Base-by-base conservation (phyloP, 2,888 invertebrate species). In the Chalcosyrphus nemorum region DNA sequence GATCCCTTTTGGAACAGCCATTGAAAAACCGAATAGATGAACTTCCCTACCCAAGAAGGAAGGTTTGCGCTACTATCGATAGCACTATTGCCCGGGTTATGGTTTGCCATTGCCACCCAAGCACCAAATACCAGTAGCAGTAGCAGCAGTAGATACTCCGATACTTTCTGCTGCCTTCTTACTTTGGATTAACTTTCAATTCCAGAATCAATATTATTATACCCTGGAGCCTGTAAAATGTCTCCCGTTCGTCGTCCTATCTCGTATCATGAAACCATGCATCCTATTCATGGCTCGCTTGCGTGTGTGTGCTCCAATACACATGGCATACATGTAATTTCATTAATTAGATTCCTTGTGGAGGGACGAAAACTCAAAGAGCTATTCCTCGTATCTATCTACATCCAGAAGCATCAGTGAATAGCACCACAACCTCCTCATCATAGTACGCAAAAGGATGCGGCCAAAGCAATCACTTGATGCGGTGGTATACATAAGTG, bases 131-230 rank as follows among this genome's bases (percentile, higher is more conserved):
- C n/a, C n/a, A n/a, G n/a, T n/a, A n/a, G n/a, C n/a, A n/a, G n/a
- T n/a, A n/a, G 11, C 21, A 24, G 3, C 24, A 24, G 7, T 15
- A 47, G 19, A 45, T 15, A 61, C 21, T 41, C 29, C 29, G 35
- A 59, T 75, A 66, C 52, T 38, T 47, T 45, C 27, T 61, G 24
- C 32, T 41, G 45, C 43, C 38, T 59, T 47, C 68, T 21, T 43
- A 47, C 63, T 78, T 74, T 68, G 78, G 50, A 78, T 82, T 78
- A 76, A 74, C 72, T 82, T 78, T 82, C 82, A 78, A 78, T 82
- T 74, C 63, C 72, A 74, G 45, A 82, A 82, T 82, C 82, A 82
- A 82, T 82, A 78, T 82, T 82, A 82, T 82, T 78, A 63, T 56
- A 74, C 72, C 82, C 78, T 15, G 15, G n/a, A 74, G 82, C 72